Conservation (phyloP, 1,140 invertebrate species). For the Callitettix versicolor region DNA sequence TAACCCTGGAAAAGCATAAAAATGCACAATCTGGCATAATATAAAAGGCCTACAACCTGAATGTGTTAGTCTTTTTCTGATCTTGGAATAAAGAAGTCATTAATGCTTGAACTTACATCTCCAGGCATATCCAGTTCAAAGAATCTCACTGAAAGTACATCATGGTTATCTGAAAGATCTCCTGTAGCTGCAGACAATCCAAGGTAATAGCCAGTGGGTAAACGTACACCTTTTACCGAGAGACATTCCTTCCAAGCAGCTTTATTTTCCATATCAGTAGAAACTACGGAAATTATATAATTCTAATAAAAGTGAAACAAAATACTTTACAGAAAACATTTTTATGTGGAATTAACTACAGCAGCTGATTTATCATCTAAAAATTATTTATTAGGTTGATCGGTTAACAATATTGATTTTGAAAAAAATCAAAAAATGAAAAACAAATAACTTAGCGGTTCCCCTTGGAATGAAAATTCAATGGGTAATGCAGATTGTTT, state of each 20-base stretch:
- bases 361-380: too few species aligned
- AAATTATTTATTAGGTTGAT: too few species aligned
- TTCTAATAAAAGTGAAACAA: not conserved
- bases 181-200: slow-evolving; percentile 93
- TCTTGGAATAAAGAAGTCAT: too few species aligned
- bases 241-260: slow-evolving; percentile 92
- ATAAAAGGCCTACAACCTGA: too few species aligned
- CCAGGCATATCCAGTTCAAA: slow-evolving; percentile 74
- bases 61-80: too few species aligned
- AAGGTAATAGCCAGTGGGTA: slow-evolving; percentile 93
- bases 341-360: not conserved
- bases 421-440: too few species aligned
- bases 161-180: slow-evolving; percentile 93
- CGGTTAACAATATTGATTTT: too few species aligned
- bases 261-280: slow-evolving; percentile 83
- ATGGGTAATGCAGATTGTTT: too few species aligned
- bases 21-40: too few species aligned
- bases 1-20: too few species aligned
- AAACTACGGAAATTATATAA: slow-evolving; percentile 49
- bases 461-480: too few species aligned
- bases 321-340: not conserved
- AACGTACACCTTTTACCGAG: slow-evolving; percentile 71
- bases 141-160: slow-evolving; percentile 83
- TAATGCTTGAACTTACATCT: slow-evolving; percentile 51
- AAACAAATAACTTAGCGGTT: too few species aligned